Base-by-base conservation (phyloP, 2,888 invertebrate species). In the Oxytorus armatus region DNA sequence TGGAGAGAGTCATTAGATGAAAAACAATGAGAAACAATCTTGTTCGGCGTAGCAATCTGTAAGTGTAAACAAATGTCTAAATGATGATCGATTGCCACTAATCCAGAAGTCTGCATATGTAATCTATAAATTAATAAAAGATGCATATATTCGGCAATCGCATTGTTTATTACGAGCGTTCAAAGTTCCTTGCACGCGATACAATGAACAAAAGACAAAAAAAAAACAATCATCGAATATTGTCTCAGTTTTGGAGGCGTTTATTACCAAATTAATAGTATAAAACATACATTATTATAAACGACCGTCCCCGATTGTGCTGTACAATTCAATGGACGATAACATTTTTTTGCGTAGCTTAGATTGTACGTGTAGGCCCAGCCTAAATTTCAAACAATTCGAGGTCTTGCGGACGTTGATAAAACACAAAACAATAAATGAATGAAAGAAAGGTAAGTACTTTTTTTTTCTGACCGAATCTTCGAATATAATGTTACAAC, bases 1-100 rank as follows among this genome's bases (percentile, higher is more conserved):
- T 0, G 83, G 94, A 21, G 94, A 93, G 0, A 94, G 90, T 84
- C 95, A 95, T 90, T 94, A 94, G 85, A 39, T 8, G 44, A n/a
- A 47, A n/a, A 59, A 16, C 42, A 21, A 44, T 1, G 36, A 53
- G 4, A 16, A 33, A 18, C 10, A 1, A 11, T n/a, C 14, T 36
- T 59, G 74, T 66, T 42, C 49, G 39, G 11, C 21, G 78, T 81
- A 78, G 81, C 33, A 55, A 76, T 59, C 59, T 66, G 70, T 75
- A 59, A 77, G 66, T 77, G 72, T 69, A 73, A 63, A 25, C 36
- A 36, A 53, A 61, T 55, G 33, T 29, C 47, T 14, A 10, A 59
- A 73, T 23, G 39, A 33, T 51, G 33, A 49, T 65, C 57, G 68
- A 42, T 73, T 73, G 55, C 59, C 11, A 25, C 59, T 51, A 65